A percentile compares a stretch with the other conserved stretches of the same genome.
Conservation (phyloP, 2,113 vertebrate genomes). For the Entomyzon cyanotis region DNA sequence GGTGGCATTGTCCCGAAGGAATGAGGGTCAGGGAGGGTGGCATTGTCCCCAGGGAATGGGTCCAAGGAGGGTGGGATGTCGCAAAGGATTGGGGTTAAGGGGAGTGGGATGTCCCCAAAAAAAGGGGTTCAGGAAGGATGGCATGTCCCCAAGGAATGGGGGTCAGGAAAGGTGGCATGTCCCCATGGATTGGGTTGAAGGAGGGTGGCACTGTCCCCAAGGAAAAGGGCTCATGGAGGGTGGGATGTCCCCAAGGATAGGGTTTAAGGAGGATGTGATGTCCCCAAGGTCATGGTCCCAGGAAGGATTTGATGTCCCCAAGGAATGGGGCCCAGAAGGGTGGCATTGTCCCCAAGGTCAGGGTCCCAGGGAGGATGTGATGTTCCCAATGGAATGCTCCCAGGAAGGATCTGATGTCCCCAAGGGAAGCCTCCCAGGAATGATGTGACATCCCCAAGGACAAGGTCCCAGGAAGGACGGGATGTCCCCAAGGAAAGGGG, state of each 20-base stretch:
- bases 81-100: fast-evolving
- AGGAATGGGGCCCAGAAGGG: fast-evolving
- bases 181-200: too few relatives aligned
- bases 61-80: not conserved
- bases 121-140: fast-evolving
- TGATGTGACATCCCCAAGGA: too few relatives aligned
- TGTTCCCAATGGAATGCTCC: not conserved
- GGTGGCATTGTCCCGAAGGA: not conserved
- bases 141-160: not conserved
- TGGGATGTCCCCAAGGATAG: not conserved
- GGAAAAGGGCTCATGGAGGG: too few relatives aligned
- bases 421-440: too few relatives aligned
- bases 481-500: too few relatives aligned
- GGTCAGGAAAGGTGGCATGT: too few relatives aligned
- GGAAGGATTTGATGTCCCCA: not conserved
- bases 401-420: too few relatives aligned
- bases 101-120: not conserved
- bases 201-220: too few relatives aligned
- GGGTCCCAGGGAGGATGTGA: not conserved
- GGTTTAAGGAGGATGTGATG: too few relatives aligned
- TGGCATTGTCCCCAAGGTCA: not conserved
- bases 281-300: not conserved
- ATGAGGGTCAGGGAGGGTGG: fast-evolving
- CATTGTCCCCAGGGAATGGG: not conserved
- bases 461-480: too few relatives aligned